Conservation (phyloP, 2,797 vertebrate genomes). For the Pygocentrus nattereri region DNA sequence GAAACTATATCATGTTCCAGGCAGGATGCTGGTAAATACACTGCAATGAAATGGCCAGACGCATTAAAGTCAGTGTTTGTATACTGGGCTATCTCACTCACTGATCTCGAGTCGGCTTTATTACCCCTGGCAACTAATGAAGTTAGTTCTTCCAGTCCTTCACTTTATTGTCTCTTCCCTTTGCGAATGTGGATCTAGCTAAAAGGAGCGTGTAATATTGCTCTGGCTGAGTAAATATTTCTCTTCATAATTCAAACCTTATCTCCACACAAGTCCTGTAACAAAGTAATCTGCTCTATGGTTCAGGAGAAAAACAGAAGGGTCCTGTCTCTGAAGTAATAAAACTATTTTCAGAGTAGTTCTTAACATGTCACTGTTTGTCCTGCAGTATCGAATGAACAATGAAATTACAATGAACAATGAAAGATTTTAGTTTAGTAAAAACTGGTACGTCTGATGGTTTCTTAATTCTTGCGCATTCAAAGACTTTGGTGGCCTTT, state of each 20-base stretch:
- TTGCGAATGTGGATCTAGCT: conserved; percentile 74
- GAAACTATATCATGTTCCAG: conserved; percentile 28
- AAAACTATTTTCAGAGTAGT: conserved; percentile 56
- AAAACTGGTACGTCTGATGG: not conserved
- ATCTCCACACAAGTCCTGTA: conserved; percentile 64
- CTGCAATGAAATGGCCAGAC: conserved; percentile 54
- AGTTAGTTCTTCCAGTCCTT: conserved; percentile 77
- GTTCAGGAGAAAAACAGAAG: conserved; percentile 41
- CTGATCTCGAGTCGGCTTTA: conserved; percentile 79
- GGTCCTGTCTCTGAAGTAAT: conserved; percentile 54
- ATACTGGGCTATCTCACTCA: conserved; percentile 64
- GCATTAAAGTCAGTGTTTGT: conserved; percentile 69
- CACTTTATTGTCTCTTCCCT: conserved; percentile 68
- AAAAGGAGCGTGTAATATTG: conserved; percentile 72
- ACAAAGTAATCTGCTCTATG: conserved; percentile 58
- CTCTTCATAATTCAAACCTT: conserved; percentile 76
- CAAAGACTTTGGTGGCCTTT: conserved; percentile 60
- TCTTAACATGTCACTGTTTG: conserved; percentile 64
- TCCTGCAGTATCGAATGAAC: conserved; percentile 74
- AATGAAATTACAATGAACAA: too few relatives aligned
- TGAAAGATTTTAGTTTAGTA: conserved; percentile 36
- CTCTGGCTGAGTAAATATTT: conserved; percentile 72
- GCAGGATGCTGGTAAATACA: conserved; percentile 31
- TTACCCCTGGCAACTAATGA: conserved; percentile 82
- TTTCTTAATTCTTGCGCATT: not conserved